Base-by-base conservation (phyloP, 2,797 vertebrate species). In the Acanthurus tractus region DNA sequence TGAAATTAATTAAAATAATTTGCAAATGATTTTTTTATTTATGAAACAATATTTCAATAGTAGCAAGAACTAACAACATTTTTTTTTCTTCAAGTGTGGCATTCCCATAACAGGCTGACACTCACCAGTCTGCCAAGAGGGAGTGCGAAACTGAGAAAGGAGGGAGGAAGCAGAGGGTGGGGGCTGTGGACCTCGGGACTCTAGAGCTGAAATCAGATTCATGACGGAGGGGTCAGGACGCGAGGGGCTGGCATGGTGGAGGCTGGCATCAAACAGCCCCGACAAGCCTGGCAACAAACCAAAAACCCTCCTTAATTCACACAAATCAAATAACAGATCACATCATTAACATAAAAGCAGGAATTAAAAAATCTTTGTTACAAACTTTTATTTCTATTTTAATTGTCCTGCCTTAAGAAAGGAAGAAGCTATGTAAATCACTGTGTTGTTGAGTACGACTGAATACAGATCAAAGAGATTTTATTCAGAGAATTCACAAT, bases 151-250 rank as follows among this genome's bases (percentile, higher is more conserved):
- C 93, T 97, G 97, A 69, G 97, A 97, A 50, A 98, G 96, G 40
- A 97, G 96, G 67, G 97, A 97, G 50, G 97, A 98, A 36, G 97
- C 96, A 0, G 97, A 97, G 68, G 96, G 96, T n/a, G 96, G 94
- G 11, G 96, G 95, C 88, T 97, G 97, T 8, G 96, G 96, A 61
- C 94, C 96, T 85, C 96, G 94, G 18, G 97, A 97, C 92, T 98
- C 97, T 84, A 98, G 95, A 73, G 97, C 97, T 1, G 97, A 98
- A 88, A 98, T 98, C 82, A 98, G 95, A 91, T 98, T 98, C 96
- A 97, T 97, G 89, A 98, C 97, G 4, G 97, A 96, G 56, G 97
- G 95, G 65, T 98, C 96, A 2, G 96, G 96, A 71, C 95, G 96
- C 5, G 96, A 95, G 29, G 96, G 94, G 83, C 95, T 93, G 12